phyloP scores from a whole-genome alignment of 2,113 vertebrate species.

The Sebastes schlegelii region DNA sequence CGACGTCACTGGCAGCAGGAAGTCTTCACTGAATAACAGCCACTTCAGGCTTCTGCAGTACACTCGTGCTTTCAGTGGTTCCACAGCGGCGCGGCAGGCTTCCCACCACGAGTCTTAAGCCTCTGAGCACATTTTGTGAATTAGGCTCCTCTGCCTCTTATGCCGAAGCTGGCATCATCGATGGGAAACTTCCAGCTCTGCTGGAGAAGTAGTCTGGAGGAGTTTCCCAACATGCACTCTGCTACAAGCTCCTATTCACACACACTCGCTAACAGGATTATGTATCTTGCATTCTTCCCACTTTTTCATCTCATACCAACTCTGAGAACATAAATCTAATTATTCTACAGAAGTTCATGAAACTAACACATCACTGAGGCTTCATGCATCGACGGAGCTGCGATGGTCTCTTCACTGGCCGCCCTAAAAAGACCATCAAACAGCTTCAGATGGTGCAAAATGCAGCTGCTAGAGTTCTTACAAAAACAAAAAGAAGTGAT shows the following conservation, averaged over 20 bases:
- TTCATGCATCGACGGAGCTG: background rate
- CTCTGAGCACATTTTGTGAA: slow-evolving; percentile 33
- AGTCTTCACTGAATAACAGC: slow-evolving; percentile 1
- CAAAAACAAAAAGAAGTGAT: no score
- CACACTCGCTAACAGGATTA: slow-evolving; percentile 30
- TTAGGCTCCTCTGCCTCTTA: slow-evolving; percentile 10
- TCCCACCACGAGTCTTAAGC: slow-evolving; percentile 25
- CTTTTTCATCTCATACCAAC: background rate
- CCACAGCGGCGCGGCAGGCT: slow-evolving; percentile 11
- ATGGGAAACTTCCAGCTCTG: background rate
- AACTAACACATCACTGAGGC: slow-evolving; percentile 13
- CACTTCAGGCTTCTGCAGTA: slow-evolving; percentile 18
- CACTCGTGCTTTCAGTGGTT: slow-evolving; percentile 1
- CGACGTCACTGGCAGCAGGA: background rate
- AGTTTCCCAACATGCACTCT: background rate
- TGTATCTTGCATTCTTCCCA: slow-evolving; percentile 2
- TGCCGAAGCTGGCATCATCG: slow-evolving; percentile 11
- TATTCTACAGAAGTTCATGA: slow-evolving; percentile 11
- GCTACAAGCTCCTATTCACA: slow-evolving; percentile 12
- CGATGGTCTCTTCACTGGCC: no score
- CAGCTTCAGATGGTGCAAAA: no score
- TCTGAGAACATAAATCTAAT: slow-evolving; percentile 3
- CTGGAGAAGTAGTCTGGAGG: background rate
- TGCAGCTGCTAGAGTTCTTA: no score
- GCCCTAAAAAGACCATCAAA: no score